phyloP scores from a whole-genome alignment of 2,113 vertebrate genomes.

The Tragelaphus strepsiceros region DNA sequence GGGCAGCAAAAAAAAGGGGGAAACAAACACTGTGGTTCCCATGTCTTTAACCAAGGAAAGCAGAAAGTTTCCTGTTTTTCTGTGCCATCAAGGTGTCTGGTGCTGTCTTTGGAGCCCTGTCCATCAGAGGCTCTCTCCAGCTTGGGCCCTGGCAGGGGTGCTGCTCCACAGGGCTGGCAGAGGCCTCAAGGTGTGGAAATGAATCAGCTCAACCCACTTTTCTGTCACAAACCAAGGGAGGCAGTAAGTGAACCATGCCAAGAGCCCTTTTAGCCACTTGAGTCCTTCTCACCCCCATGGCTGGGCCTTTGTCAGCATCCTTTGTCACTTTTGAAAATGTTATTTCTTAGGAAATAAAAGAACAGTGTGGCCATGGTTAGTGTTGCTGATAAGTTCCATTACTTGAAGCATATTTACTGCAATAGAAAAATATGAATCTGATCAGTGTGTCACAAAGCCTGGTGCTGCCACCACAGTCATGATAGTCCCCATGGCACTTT shows the following conservation, averaged over 20 bases:
- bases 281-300: not conserved
- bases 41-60: not conserved
- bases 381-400: constrained; percentile 29
- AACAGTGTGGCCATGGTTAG: not conserved
- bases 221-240: not conserved
- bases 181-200: not conserved
- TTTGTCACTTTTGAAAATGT: constrained; percentile 57
- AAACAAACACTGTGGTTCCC: not conserved
- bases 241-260: not conserved
- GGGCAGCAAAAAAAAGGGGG: not conserved
- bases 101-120: not conserved
- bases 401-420: not conserved
- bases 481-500: not conserved
- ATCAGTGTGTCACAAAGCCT: constrained; percentile 19
- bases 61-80: not conserved
- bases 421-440: constrained; percentile 47
- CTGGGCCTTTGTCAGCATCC: constrained; percentile 34
- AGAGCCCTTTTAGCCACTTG: not conserved
- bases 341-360: constrained; percentile 63
- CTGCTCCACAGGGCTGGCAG: not conserved
- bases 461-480: not conserved
- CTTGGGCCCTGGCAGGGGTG: not conserved
- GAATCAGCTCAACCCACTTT: not conserved
- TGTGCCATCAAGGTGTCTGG: not conserved
- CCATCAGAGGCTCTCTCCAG: not conserved